phyloP scores from a whole-genome alignment of 2,113 vertebrate genomes.

The Sinocyclocheilus rhinocerous region DNA sequence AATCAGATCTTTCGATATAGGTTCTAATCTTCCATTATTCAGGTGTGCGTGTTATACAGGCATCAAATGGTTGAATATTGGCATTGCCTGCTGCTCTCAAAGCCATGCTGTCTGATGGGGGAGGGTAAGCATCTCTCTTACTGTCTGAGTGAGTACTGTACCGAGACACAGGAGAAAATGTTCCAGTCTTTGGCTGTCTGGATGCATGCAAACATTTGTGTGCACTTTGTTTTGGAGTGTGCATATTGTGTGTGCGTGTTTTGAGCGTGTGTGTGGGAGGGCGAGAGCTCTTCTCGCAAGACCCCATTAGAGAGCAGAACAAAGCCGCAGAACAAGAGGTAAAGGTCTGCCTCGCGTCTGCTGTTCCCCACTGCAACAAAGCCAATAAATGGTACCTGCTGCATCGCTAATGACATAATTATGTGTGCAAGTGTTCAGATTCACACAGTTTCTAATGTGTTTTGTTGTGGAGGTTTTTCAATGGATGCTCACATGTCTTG shows the following conservation, averaged over 20 bases:
- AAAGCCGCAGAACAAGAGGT: conserved; percentile 28
- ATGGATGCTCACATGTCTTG: neutral
- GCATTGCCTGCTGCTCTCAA: conserved; percentile 18
- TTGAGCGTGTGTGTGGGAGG: conserved; percentile 33
- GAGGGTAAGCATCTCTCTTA: conserved; percentile 3
- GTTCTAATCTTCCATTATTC: neutral
- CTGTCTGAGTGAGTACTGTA: conserved; percentile 26
- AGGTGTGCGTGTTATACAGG: neutral
- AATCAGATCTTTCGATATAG: conserved; percentile 6
- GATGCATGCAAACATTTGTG: conserved; percentile 38
- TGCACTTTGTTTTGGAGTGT: conserved; percentile 8
- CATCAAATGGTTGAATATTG: conserved; percentile 34
- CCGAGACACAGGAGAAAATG: conserved; percentile 19
- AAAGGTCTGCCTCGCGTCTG: conserved; percentile 15
- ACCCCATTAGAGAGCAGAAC: conserved; percentile 44
- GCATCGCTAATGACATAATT: conserved; percentile 40
- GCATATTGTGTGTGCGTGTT: conserved; percentile 20
- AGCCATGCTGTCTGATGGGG: conserved; percentile 33
- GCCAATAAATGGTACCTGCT: conserved; percentile 32
- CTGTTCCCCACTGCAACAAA: conserved; percentile 16
- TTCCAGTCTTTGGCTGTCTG: conserved; percentile 34
- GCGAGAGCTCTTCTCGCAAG: conserved; percentile 21
- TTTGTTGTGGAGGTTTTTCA: neutral
- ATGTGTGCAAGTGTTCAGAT: conserved; percentile 23
- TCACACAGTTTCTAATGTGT: neutral